These are phyloP conservation scores for Halcyon malimbica DNA, from an alignment of 2,113 vertebrate species.

Conservation along the genomic window DNA sequence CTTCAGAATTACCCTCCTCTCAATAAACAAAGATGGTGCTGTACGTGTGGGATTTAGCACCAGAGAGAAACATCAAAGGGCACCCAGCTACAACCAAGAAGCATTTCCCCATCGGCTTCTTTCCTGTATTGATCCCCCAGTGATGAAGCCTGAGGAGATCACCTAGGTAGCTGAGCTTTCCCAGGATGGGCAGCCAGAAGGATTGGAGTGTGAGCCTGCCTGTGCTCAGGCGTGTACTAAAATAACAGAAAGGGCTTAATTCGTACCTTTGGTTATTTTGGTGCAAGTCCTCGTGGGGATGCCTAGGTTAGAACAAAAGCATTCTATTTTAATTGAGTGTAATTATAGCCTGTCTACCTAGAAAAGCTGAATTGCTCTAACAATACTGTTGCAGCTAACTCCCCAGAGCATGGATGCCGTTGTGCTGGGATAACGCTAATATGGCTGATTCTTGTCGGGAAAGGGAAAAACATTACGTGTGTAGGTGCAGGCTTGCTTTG, in stretches of 20 bases:
- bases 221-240: background rate
- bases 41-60: accelerated
- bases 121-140: background rate
- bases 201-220: background rate
- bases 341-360: conserved; percentile 36
- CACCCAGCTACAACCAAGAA: accelerated
- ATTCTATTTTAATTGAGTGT: conserved; percentile 37
- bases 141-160: background rate
- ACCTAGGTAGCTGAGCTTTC: background rate
- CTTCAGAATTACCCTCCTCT: background rate
- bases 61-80: background rate
- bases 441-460: background rate
- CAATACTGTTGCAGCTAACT: background rate
- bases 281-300: background rate
- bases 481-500: background rate
- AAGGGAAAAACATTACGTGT: background rate
- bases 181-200: background rate
- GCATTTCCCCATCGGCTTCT: accelerated
- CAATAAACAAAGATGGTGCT: background rate
- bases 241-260: background rate
- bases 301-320: conserved; percentile 27
- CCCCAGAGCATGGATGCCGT: background rate
- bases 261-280: background rate
- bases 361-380: background rate
- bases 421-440: background rate